Conservation (phyloP, 2,113 vertebrate species). For the Pionites leucogaster region DNA sequence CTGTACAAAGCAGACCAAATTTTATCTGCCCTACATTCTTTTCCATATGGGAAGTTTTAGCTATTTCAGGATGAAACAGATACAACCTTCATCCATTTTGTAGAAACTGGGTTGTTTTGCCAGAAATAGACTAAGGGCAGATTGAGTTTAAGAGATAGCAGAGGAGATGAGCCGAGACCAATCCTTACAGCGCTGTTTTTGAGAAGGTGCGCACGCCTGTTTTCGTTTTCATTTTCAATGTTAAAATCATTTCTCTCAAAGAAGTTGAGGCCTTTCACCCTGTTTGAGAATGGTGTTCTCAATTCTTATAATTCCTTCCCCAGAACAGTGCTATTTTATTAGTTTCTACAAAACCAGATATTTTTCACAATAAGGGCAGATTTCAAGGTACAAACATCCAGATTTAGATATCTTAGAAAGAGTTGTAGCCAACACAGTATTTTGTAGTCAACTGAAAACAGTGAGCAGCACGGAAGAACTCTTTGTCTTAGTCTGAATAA, state of each 20-base stretch:
- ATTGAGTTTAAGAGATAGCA: neutral
- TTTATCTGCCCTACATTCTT: neutral
- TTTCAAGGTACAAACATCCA: neutral
- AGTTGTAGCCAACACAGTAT: neutral
- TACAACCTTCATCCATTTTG: neutral
- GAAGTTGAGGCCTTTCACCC: neutral
- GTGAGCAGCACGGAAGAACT: neutral
- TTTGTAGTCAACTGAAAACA: neutral
- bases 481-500: neutral
- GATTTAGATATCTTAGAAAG: neutral
- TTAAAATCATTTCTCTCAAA: neutral
- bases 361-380: neutral
- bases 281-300: neutral
- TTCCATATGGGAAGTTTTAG: neutral
- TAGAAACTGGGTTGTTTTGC: neutral
- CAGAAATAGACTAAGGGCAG: neutral
- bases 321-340: neutral
- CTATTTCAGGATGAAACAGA: neutral
- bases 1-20: neutral
- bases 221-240: neutral
- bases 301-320: neutral
- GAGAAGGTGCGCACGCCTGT: neutral
- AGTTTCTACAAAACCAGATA: neutral
- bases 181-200: neutral
- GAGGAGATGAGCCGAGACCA: neutral